A percentile compares a stretch with the other conserved stretches of the same genome.
phyloP scores from a whole-genome alignment of 2,797 vertebrate genomes.

The Fistularia commersonii region DNA sequence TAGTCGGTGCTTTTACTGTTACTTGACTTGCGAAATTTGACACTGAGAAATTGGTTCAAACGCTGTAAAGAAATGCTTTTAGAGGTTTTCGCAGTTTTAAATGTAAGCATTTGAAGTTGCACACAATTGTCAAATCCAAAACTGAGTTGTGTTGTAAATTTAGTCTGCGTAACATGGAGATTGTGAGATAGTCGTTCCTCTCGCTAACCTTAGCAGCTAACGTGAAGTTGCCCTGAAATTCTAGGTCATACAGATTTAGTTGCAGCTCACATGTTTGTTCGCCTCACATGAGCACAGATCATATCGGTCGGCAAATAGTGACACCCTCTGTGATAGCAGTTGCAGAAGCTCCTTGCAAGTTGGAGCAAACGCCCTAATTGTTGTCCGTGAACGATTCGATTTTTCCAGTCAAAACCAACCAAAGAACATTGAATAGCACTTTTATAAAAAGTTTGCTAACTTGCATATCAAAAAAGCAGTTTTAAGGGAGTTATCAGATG shows the following conservation, averaged over 20 bases:
- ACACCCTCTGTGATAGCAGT: constrained; percentile 4
- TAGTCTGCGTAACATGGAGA: background rate
- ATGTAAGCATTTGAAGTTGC: no score
- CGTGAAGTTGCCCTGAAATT: constrained; percentile 46
- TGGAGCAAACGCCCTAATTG: background rate
- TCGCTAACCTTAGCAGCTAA: constrained; percentile 45
- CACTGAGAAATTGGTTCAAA: background rate
- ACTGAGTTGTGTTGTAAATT: background rate
- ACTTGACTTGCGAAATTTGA: constrained; percentile 21
- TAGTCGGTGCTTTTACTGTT: constrained; percentile 19
- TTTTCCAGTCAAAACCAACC: no score
- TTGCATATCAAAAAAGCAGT: background rate
- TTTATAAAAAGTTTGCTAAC: background rate
- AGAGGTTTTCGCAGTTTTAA: no score
- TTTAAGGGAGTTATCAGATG: no score
- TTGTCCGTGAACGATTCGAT: background rate
- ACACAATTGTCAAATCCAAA: no score
- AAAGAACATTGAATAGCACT: background rate
- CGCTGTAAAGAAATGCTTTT: background rate
- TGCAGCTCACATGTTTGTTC: constrained; percentile 53
- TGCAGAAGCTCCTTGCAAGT: constrained; percentile 1
- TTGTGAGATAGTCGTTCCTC: background rate
- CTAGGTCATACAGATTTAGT: constrained; percentile 69
- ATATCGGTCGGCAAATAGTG: constrained; percentile 5
- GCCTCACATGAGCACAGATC: constrained; percentile 34